phyloP scores from a whole-genome alignment of 2,113 vertebrate species.

The Pyxicephalus adspersus region DNA sequence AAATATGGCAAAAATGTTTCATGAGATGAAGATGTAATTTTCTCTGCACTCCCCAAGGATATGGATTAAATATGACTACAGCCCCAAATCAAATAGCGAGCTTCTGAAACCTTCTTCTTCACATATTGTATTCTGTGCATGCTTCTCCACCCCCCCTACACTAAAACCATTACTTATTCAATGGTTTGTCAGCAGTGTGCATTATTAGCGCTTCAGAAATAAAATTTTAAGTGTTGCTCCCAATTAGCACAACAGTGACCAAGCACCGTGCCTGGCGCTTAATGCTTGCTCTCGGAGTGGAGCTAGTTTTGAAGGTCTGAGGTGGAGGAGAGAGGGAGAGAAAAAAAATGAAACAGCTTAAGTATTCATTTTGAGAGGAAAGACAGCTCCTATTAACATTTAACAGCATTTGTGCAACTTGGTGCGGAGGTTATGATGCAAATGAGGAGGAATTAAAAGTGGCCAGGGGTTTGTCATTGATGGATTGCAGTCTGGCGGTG shows the following conservation, averaged over 20 bases:
- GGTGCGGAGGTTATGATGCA: constrained; percentile 99
- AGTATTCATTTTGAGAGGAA: constrained; percentile 99
- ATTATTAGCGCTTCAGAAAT: constrained; percentile 98
- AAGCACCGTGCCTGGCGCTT: constrained; percentile 90
- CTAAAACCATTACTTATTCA: constrained; percentile 88
- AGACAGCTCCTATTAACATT: constrained; percentile 99
- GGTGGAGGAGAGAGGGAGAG: constrained; percentile 82
- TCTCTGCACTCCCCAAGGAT: constrained; percentile 83
- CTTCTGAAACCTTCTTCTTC: constrained; percentile 80
- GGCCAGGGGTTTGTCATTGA: constrained; percentile 99
- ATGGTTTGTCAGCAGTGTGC: constrained; percentile 93
- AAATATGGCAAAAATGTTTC: constrained; percentile 91
- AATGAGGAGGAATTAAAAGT: constrained; percentile 99
- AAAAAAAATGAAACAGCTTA: constrained; percentile 93
- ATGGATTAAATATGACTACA: constrained; percentile 91
- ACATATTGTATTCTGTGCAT: constrained; percentile 85
- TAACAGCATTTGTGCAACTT: constrained; percentile 99
- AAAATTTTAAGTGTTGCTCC: constrained; percentile 99
- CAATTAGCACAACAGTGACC: constrained; percentile 99
- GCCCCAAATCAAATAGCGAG: constrained; percentile 87
- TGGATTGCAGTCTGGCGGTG: constrained; percentile 99
- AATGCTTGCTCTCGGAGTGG: constrained; percentile 90
- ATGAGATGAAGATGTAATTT: constrained; percentile 96
- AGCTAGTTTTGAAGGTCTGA: constrained; percentile 94
- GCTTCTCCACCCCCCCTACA: constrained; percentile 65